Conservation (phyloP, 2,113 vertebrate genomes). For the Balaenoptera acutorostrata region DNA sequence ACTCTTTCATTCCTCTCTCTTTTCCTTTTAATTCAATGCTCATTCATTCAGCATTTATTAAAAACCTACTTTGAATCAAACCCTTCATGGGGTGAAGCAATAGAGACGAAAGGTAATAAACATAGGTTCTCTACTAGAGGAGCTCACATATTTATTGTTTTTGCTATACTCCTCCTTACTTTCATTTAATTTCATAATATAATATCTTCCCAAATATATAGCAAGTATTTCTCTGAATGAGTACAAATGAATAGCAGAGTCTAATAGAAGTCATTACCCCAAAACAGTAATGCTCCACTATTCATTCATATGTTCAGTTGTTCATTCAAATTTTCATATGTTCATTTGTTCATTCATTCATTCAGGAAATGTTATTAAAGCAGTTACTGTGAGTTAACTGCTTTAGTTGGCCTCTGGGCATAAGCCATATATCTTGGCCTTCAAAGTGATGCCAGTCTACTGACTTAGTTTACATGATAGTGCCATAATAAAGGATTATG, state of each 20-base stretch:
- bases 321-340: background rate
- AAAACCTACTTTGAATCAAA: conserved; percentile 11
- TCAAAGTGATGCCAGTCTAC: background rate
- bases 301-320: background rate
- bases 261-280: background rate
- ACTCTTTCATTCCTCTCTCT: background rate
- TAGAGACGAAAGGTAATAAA: background rate
- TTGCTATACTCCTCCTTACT: background rate
- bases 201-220: background rate
- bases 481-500: background rate
- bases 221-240: background rate
- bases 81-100: background rate
- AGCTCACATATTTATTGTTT: background rate
- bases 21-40: background rate
- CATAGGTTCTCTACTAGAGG: background rate
- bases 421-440: background rate
- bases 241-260: background rate
- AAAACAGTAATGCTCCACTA: background rate
- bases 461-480: background rate
- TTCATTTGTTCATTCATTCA: background rate
- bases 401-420: background rate
- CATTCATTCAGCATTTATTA: conserved; percentile 46
- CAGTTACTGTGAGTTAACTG: background rate
- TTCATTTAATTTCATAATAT: background rate
- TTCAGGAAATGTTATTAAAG: background rate